A percentile compares a stretch with the other conserved stretches of the same genome.
These are phyloP conservation scores for Rhorus exstirpatorius DNA, from an alignment of 2,888 invertebrate genomes.

Conservation along the genomic window DNA sequence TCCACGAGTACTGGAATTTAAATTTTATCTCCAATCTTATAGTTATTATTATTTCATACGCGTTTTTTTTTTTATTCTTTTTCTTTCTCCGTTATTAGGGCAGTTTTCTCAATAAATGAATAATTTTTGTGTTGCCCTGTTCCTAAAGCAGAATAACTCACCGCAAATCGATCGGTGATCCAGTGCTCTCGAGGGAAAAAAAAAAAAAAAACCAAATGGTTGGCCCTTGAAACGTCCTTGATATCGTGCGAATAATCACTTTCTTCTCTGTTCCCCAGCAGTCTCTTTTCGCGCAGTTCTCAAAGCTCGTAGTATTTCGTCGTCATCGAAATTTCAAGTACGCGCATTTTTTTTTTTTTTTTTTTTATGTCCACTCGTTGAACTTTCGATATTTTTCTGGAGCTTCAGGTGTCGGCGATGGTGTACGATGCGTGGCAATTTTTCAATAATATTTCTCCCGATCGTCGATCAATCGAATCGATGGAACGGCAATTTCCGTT, in stretches of 20 bases:
- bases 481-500: slow-evolving; percentile 2
- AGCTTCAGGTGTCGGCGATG: slow-evolving; percentile 17
- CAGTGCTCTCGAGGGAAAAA: not conserved
- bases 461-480: not conserved
- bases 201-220: too few relatives aligned
- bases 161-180: slow-evolving; percentile 15
- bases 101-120: too few relatives aligned
- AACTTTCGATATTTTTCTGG: too few relatives aligned
- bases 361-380: too few relatives aligned
- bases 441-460: not conserved
- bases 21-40: not conserved
- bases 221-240: too few relatives aligned
- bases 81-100: too few relatives aligned
- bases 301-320: slow-evolving; percentile 4
- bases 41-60: too few relatives aligned
- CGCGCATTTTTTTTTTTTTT: too few relatives aligned
- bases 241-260: too few relatives aligned
- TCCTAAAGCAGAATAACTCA: too few relatives aligned
- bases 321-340: not conserved
- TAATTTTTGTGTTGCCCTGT: too few relatives aligned
- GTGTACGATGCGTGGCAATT: not conserved
- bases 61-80: not conserved
- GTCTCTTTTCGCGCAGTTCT: not conserved
- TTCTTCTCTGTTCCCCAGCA: not conserved
- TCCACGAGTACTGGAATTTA: too few relatives aligned